phyloP scores from a whole-genome alignment of 2,888 invertebrate species.

The Leucania comma region DNA sequence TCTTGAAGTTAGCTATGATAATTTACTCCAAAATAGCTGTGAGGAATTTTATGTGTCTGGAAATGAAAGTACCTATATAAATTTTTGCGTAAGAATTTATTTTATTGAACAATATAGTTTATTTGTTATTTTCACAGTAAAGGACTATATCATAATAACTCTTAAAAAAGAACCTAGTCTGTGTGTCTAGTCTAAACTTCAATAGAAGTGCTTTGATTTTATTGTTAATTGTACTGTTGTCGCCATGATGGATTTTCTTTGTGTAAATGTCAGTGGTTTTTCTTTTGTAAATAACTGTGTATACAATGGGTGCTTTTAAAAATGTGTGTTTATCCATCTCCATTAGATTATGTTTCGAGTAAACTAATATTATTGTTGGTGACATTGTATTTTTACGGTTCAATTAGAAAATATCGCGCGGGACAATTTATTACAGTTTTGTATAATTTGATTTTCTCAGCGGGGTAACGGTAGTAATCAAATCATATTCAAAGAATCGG shows the following conservation, averaged over 20 bases:
- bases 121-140: conserved; percentile 34
- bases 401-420: conserved; percentile 5
- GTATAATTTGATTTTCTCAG: not conserved
- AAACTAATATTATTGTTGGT: not conserved
- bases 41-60: not conserved
- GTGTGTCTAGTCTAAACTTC: conserved; percentile 14
- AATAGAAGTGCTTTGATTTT: conserved; percentile 43
- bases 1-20: conserved; percentile 1
- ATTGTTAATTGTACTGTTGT: conserved; percentile 50
- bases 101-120: conserved; percentile 14
- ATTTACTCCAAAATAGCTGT: not conserved
- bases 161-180: conserved; percentile 11
- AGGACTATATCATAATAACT: conserved; percentile 34
- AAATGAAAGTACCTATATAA: not conserved
- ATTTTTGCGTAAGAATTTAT: not conserved
- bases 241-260: conserved; percentile 46
- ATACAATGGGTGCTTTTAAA: conserved; percentile 33
- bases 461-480: too few species aligned
- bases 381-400: conserved; percentile 3
- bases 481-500: not conserved
- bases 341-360: not conserved
- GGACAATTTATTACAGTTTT: not conserved
- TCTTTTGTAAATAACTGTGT: conserved; percentile 46
- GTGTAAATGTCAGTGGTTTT: conserved; percentile 35
- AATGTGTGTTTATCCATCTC: not conserved